Evolutionary conservation across 2,113 vertebrate species (phyloP), one percentile per base, ranked within the genome.

Genomic region (Etheostoma cragini): DNA sequence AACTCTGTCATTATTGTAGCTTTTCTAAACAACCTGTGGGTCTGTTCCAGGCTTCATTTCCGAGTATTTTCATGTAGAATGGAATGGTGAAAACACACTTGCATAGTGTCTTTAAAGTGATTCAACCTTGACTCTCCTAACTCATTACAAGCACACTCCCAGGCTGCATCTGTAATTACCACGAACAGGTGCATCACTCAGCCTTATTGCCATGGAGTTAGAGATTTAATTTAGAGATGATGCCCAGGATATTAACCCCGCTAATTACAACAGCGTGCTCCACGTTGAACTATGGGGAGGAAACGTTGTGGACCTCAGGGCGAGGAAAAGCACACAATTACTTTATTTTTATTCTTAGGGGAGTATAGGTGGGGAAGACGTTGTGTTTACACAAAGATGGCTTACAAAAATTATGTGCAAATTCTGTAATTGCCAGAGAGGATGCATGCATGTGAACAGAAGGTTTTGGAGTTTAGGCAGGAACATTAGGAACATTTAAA

Each of bases 221-320:
- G 87, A 92, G 87, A 92, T 94, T 94, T 94, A 90, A 95, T 94
- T 93, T 94, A 91, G 90, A 94, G 92, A 94, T 88, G 87, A 82
- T 88, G 88, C 89, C 89, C 81, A 63, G 81, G 88, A 94, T 93
- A 94, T 95, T 95, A 95, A 93, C 93, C 90, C 84, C n/a, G 67
- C 87, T 96, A 94, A 95, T 95, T 94, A 89, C 84, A 76, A 81
- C 83, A 75, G 67, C 47, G 30, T 78, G 79, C 70, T 87, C 71
- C 47, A 74, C 66, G 60, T 81, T 81, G 74, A 82, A 81, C 84
- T 84, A 58, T 22, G 2, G 87, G 73, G 84, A 87, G 71, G 82
- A 78, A 90, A 68, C 82, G 8, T 15, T 26, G 66, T 74, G 87
- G 88, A 91, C 90, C 91, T 82, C 17, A 8, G 87, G 80, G 78